These are phyloP conservation scores for Spea multiplicata DNA, from an alignment of 2,113 vertebrate species.

Conservation along the genomic window DNA sequence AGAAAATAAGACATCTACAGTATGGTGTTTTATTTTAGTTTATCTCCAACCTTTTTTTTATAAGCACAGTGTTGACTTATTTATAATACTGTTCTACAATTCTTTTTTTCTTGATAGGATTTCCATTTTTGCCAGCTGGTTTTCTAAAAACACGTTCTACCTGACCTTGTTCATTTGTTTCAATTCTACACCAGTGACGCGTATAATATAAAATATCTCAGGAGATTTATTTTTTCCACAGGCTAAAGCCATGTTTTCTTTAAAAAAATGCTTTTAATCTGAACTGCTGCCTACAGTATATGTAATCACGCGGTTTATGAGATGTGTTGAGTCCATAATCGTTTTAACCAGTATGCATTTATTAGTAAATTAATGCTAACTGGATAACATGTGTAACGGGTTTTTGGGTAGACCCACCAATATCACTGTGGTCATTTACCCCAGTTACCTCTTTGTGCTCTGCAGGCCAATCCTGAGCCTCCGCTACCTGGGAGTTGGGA, in stretches of 20 bases:
- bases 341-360: neutral
- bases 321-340: neutral
- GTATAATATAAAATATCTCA: slow-evolving; percentile 14
- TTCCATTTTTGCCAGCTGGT: neutral
- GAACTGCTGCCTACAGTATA: neutral
- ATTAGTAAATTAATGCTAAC: too few species aligned
- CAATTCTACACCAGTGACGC: slow-evolving; percentile 9
- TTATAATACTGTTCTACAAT: neutral
- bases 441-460: too few species aligned
- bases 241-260: neutral
- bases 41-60: neutral
- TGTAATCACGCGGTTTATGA: slow-evolving; percentile 1
- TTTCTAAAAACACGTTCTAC: slow-evolving; percentile 1
- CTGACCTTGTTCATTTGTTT: slow-evolving; percentile 29
- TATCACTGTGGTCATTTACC: too few species aligned
- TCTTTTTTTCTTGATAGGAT: neutral
- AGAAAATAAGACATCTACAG: too few species aligned
- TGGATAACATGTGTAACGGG: too few species aligned
- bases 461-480: too few species aligned
- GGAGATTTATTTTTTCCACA: slow-evolving; percentile 1
- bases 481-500: too few species aligned
- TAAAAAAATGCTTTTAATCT: slow-evolving; percentile 3
- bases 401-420: too few species aligned
- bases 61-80: neutral
- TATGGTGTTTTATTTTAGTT: too few species aligned